Percentiles rank a stretch among this genome's conserved stretches.
These are phyloP conservation scores for Marasmarcha lunaedactyla DNA, from an alignment of 2,888 invertebrate genomes.

Conservation along the genomic window DNA sequence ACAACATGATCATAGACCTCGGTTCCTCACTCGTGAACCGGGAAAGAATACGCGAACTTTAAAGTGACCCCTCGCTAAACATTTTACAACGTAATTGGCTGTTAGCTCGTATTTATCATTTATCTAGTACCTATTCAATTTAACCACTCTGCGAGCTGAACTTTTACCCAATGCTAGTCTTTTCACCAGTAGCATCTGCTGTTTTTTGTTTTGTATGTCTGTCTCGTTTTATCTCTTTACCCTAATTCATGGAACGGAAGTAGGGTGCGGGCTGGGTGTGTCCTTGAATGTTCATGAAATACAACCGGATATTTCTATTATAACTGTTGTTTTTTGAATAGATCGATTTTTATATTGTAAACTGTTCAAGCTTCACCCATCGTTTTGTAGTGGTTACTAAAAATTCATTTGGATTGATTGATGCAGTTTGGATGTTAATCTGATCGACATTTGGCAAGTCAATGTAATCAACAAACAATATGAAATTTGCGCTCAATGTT, in stretches of 20 bases:
- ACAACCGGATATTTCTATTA: conserved; percentile 45
- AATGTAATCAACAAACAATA: too few relatives aligned
- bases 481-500: too few relatives aligned
- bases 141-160: conserved; percentile 6
- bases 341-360: neutral
- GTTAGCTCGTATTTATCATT: conserved; percentile 23
- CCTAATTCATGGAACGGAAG: conserved; percentile 54
- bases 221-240: conserved; percentile 21
- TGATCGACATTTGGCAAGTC: too few relatives aligned
- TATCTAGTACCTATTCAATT: conserved; percentile 15
- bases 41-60: conserved; percentile 31
- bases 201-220: conserved; percentile 33
- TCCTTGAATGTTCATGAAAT: conserved; percentile 45
- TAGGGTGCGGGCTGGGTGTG: conserved; percentile 56
- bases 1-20: conserved; percentile 58
- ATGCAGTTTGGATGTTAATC: too few relatives aligned
- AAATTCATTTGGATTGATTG: too few relatives aligned
- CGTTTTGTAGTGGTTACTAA: too few relatives aligned
- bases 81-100: conserved; percentile 31
- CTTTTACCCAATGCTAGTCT: conserved; percentile 2
- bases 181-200: conserved; percentile 24
- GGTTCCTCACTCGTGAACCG: conserved; percentile 34
- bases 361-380: too few relatives aligned
- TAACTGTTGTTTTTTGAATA: conserved; percentile 13
- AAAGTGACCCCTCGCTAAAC: conserved; percentile 28